Evolutionary conservation across 2,888 invertebrate species (phyloP).

Genomic region (Mesorhabditis belari): DNA sequence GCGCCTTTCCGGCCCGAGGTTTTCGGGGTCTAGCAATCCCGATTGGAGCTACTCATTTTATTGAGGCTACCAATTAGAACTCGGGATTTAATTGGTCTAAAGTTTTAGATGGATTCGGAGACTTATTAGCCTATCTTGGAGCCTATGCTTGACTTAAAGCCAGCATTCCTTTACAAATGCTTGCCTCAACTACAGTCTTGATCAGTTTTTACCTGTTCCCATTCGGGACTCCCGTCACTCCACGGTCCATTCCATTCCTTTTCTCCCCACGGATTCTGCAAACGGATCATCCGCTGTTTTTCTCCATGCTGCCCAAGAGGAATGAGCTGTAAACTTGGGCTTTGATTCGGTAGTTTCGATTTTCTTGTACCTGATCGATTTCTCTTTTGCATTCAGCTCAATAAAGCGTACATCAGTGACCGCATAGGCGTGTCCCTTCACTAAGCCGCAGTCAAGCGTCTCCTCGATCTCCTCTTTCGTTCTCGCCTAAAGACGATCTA

Average conservation of each 20-base stretch:
- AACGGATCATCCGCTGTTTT: conserved; percentile 60
- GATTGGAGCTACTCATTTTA: too few relatives aligned
- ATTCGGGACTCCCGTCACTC: conserved; percentile 59
- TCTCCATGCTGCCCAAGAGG: conserved; percentile 51
- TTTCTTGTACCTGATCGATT: neutral
- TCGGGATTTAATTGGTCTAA: too few relatives aligned
- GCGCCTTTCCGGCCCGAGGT: too few relatives aligned
- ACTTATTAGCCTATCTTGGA: too few relatives aligned
- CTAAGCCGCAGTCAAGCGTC: conserved; percentile 59
- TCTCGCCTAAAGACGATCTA: conserved; percentile 52
- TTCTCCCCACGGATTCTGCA: conserved; percentile 64
- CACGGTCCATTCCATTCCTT: conserved; percentile 64
- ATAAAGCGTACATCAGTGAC: conserved; percentile 59
- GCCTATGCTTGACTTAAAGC: conserved; percentile 54
- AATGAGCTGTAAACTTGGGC: conserved; percentile 16
- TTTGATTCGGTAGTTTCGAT: neutral
- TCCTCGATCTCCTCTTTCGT: conserved; percentile 59
- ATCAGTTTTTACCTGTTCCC: conserved; percentile 35
- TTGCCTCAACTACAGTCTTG: neutral
- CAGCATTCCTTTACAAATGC: conserved; percentile 41
- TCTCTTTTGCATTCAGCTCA: conserved; percentile 22
- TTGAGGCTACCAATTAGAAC: too few relatives aligned
- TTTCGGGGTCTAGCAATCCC: too few relatives aligned
- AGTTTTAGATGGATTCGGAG: conserved; percentile 31
- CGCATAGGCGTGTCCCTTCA: conserved; percentile 64